A percentile compares a stretch with the other conserved stretches of the same genome.
Evolutionary conservation across 2,797 vertebrate genomes (phyloP).

Genomic region (Lagodon rhomboides): DNA sequence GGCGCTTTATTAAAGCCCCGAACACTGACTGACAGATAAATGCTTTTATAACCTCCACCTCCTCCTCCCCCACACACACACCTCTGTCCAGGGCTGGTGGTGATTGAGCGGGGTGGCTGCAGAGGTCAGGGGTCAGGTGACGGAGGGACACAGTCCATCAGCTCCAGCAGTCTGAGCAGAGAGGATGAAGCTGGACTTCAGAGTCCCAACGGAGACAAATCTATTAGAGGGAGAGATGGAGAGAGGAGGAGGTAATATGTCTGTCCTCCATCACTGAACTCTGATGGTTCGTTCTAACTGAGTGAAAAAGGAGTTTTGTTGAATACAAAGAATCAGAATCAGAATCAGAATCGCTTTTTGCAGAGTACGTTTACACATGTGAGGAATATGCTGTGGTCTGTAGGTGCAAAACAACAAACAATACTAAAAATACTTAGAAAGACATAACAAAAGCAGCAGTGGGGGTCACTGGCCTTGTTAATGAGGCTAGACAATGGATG

Average conservation of each 20-base stretch:
- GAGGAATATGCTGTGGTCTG: no score
- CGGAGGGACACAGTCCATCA: slow-evolving; percentile 51
- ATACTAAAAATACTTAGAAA: no score
- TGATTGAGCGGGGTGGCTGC: slow-evolving; percentile 33
- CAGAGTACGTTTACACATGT: no score
- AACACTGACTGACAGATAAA: slow-evolving; percentile 56
- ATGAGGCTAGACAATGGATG: no score
- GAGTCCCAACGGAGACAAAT: slow-evolving; percentile 41
- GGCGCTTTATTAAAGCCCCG: not conserved
- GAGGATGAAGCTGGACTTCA: slow-evolving; percentile 38
- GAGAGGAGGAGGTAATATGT: not conserved
- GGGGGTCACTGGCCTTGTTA: no score
- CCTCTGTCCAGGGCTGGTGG: not conserved
- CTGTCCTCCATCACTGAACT: not conserved
- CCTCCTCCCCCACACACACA: not conserved
- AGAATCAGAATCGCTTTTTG: no score
- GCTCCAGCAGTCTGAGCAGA: slow-evolving; percentile 29
- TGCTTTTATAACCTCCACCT: slow-evolving; percentile 68
- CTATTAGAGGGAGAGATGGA: slow-evolving; percentile 40
- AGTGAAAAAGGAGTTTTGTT: not conserved
- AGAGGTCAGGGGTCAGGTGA: slow-evolving; percentile 46
- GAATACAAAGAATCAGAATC: not conserved
- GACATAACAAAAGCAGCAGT: no score
- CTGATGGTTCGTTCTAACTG: not conserved
- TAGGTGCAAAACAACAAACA: no score